phyloP scores from a whole-genome alignment of 2,888 invertebrate genomes.

The Cephus runcator region DNA sequence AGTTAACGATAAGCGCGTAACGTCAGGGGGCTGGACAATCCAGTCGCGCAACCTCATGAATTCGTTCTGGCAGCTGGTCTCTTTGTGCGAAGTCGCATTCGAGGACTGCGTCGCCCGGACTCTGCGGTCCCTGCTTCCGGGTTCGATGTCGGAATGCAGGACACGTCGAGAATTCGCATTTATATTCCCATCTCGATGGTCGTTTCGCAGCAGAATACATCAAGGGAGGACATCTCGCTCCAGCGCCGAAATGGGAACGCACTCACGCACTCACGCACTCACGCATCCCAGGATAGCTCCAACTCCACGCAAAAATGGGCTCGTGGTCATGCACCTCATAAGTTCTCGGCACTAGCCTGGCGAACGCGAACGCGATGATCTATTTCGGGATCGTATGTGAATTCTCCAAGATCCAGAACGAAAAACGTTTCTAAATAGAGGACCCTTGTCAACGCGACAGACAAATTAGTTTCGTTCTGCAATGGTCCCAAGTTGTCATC shows the following conservation, averaged over 20 bases:
- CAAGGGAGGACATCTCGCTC: not conserved
- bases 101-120: not conserved
- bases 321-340: no score
- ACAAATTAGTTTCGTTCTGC: conserved; percentile 17
- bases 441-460: conserved; percentile 16
- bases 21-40: no score
- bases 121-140: not conserved
- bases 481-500: not conserved
- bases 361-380: no score
- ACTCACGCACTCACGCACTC: not conserved
- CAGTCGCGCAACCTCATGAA: no score
- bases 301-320: not conserved
- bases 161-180: not conserved
- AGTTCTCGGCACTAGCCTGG: no score
- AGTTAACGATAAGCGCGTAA: no score
- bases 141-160: no score
- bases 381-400: no score
- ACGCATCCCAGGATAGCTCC: not conserved
- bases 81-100: not conserved
- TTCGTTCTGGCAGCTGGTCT: no score
- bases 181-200: not conserved
- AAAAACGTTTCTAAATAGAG: not conserved
- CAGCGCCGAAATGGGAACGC: not conserved
- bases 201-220: not conserved
- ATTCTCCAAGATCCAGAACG: not conserved